Conservation (phyloP, 2,113 vertebrate species). For the Lepus americanus region DNA sequence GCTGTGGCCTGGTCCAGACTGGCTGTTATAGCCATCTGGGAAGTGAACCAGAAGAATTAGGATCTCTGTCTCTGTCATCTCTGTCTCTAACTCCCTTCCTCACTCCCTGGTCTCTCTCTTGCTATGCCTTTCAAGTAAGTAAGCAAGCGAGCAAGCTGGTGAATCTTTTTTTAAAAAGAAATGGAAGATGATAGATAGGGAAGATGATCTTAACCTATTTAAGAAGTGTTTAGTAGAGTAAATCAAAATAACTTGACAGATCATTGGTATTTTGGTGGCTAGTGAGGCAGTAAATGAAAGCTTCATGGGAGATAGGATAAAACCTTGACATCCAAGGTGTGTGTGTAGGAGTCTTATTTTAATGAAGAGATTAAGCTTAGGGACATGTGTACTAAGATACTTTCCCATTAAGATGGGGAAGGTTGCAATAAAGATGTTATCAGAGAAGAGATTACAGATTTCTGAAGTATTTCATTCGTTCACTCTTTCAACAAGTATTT, state of each 20-base stretch:
- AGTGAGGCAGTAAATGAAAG: conserved; percentile 1
- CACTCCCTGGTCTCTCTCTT: too few relatives aligned
- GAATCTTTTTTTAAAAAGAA: not conserved
- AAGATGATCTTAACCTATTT: not conserved
- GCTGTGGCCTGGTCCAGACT: too few relatives aligned
- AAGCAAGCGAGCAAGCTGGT: too few relatives aligned
- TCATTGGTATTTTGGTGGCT: not conserved
- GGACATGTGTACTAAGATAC: not conserved
- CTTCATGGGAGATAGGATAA: not conserved
- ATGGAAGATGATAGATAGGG: not conserved
- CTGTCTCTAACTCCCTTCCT: too few relatives aligned
- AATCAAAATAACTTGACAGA: not conserved
- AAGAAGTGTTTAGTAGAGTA: not conserved
- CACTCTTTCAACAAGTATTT: conserved; percentile 43
- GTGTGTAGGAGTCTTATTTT: not conserved
- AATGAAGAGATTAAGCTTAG: conserved; percentile 11
- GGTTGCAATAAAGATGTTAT: not conserved
- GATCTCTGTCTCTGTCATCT: too few relatives aligned
- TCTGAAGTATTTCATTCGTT: conserved; percentile 42
- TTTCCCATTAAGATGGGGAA: not conserved
- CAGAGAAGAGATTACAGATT: not conserved
- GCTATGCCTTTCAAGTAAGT: too few relatives aligned
- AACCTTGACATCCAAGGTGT: not conserved
- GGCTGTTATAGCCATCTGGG: too few relatives aligned
- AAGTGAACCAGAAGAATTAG: too few relatives aligned